Percentiles rank a stretch among this genome's conserved stretches.
Conservation (phyloP, 64 coral and sea anemone genomes). For the Dendronephthya gigantea region DNA sequence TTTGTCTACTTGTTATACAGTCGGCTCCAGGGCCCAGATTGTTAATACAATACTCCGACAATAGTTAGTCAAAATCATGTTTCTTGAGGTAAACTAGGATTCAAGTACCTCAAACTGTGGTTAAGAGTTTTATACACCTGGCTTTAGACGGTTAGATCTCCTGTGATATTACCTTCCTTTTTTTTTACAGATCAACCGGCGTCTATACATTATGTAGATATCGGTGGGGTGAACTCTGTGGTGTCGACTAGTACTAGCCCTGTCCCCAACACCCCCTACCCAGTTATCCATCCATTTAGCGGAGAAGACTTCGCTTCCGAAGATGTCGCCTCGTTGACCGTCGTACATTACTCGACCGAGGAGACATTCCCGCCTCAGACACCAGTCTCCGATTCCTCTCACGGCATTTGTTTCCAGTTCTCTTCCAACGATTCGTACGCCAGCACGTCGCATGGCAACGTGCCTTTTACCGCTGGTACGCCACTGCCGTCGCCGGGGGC, state of each 20-base stretch:
- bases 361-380: conserved; percentile 16
- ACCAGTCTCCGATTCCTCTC: background rate
- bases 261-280: background rate
- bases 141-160: too few species aligned
- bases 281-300: background rate
- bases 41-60: too few species aligned
- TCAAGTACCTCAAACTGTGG: too few species aligned
- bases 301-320: background rate
- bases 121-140: too few species aligned
- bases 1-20: too few species aligned
- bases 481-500: conserved; percentile 10
- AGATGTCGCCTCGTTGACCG: background rate
- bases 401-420: conserved; percentile 14
- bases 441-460: background rate
- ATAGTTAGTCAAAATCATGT: too few species aligned
- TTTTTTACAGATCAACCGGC: background rate
- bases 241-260: background rate
- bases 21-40: too few species aligned
- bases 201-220: background rate
- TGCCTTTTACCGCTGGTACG: background rate
- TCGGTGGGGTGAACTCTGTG: background rate
- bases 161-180: background rate
- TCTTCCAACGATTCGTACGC: background rate
- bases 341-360: background rate
- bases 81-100: too few species aligned